Evolutionary conservation across 2,888 invertebrate genomes (phyloP).

Genomic region (Spilosoma lubricipeda): DNA sequence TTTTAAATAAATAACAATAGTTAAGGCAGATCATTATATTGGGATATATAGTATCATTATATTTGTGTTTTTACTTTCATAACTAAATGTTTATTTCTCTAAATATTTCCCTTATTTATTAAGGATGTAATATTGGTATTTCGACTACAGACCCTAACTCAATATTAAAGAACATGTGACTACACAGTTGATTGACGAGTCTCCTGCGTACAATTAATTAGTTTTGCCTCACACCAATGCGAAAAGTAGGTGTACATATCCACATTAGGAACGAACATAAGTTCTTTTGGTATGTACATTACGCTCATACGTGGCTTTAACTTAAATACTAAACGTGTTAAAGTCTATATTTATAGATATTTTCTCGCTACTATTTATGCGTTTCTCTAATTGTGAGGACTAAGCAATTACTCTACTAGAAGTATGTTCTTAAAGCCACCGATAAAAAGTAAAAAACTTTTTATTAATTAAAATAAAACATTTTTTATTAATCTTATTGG

Average conservation of each 20-base stretch:
- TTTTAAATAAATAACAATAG: background rate
- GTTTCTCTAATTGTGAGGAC: conserved; percentile 9
- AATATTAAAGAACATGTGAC: conserved; percentile 74
- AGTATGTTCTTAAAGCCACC: background rate
- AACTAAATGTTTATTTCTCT: conserved; percentile 23
- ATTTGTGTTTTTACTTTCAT: background rate
- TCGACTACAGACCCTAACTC: conserved; percentile 58
- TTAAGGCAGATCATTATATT: background rate
- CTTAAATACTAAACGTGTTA: conserved; percentile 1
- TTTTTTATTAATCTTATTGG: background rate
- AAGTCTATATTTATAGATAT: background rate
- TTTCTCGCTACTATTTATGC: conserved; percentile 8
- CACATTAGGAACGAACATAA: conserved; percentile 13
- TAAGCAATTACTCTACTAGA: background rate
- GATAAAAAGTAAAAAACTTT: background rate
- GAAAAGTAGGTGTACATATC: conserved; percentile 33
- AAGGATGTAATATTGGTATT: conserved; percentile 53
- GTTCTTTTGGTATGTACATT: background rate
- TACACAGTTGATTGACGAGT: conserved; percentile 65
- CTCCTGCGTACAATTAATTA: conserved; percentile 67
- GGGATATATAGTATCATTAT: no score
- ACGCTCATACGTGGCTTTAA: background rate
- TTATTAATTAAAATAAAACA: background rate
- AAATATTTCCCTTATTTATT: conserved; percentile 57
- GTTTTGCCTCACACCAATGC: conserved; percentile 46